Base-by-base conservation (phyloP, 1,140 invertebrate species). In the Ostrea denselamellosa region DNA sequence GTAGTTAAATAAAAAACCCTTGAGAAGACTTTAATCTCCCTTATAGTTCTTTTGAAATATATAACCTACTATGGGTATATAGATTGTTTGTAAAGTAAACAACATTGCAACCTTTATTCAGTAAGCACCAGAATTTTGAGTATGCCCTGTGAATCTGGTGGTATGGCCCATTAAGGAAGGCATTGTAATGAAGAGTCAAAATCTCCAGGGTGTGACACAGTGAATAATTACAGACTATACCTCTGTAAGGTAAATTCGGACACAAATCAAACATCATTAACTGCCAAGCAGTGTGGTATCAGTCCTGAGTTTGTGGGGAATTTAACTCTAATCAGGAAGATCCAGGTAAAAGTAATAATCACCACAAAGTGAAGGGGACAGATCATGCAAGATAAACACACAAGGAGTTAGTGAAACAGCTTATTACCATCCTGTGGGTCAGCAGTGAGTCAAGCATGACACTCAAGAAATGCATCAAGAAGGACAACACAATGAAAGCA, bases 301-400 rank as follows among this genome's bases (percentile, higher is more conserved):
- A 77, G 68, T 77, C 68, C 68, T 28, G 68, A 34, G 68, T 77
- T 77, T 77, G 68, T 25, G 25, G 25, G 68, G 68, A 14, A 34
- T 77, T 77, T 77, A 77, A 77, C 22, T 34, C 10, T 34, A 34
- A 77, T 77, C 68, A 77, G 28, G 22, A 22, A 77, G 25, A 14
- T 77, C 68, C 68, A 34, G 68, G 68, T 77, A 25, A 77, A 77
- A 77, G 68, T 77, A 25, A 77, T 77, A 77, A 77, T 77, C 22
- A 28, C 68, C 25, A 77, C 25, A 34, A 22, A 77, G 68, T 77
- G 9, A 44, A 28, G 68, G 68, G 25, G 68, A 77, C 68, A 77
- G 68, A 77, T 77, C 34, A 25, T 77, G 68, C 68, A 77, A 25
- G 28, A 28, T 28, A 77, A 34, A 28, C 25, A 77, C 14, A 77